Base-by-base conservation (phyloP, 2,113 vertebrate species). In the Neolamprologus modestus region DNA sequence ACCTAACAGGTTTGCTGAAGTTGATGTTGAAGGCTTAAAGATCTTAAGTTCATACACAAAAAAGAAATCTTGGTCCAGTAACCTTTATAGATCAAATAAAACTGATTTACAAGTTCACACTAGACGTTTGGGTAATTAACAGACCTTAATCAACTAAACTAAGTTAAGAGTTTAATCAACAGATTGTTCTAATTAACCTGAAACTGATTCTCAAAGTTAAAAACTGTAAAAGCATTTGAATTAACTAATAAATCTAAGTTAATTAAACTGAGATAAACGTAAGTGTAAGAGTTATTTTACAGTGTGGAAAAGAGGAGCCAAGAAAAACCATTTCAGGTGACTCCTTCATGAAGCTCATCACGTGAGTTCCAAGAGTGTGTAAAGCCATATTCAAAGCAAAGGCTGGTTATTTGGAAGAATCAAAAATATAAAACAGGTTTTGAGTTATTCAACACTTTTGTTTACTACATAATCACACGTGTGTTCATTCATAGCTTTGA, bases 101-200 rank as follows among this genome's bases (percentile, higher is more conserved):
- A 37, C 63, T 13, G 33, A 63, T 63, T 63, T 63, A 63, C 59
- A 63, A 35, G 59, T 35, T 63, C 9, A 63, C 17, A 35, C 17
- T 63, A 42, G 2, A 40, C 0, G 1, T 40, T 42, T 40, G 0
- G 35, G 0, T 42, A 42, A 71, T 71, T 71, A 71, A 71, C 63
- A 71, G n/a, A 71, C 35, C 12, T 3, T 24, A 71, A 24, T 71
- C n/a, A 42, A 2, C n/a, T 71, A 71, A 9, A 24, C n/a, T 71
- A 68, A 68, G 63, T 40, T 8, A 71, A 71, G n/a, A 42, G n/a
- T 71, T 42, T 71, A 42, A 42, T 42, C 66, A 71, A 42, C 37
- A 71, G n/a, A 71, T 24, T 0, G 8, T 71, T 71, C 19, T 42
- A 71, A 71, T 71, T 71, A 14, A 42, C 11, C n/a, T 71, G 35